Evolutionary conservation across 1,140 invertebrate species (phyloP).

Genomic region (Schlechtendalia chinensis): DNA sequence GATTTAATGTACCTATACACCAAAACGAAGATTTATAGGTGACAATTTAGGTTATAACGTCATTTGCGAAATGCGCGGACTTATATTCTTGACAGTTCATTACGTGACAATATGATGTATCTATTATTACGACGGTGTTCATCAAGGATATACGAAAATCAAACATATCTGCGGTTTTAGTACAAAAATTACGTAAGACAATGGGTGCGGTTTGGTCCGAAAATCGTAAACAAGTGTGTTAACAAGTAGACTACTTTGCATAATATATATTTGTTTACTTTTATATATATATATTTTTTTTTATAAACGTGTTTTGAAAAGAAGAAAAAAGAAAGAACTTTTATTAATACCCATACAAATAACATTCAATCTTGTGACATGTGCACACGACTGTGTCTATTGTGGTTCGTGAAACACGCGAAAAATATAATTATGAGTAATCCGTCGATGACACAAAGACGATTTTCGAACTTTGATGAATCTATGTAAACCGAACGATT

Average conservation of each 20-base stretch:
- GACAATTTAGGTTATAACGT: background rate
- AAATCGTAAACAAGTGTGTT: background rate
- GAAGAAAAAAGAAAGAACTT: background rate
- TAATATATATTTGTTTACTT: background rate
- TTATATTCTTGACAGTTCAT: background rate
- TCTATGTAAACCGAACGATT: no score
- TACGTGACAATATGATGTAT: background rate
- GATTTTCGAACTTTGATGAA: no score
- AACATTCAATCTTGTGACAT: background rate
- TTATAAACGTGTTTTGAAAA: background rate
- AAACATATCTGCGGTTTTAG: conserved; percentile 9
- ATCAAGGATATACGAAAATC: conserved; percentile 28
- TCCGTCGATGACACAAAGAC: no score
- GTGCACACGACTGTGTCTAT: no score
- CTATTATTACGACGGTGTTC: background rate
- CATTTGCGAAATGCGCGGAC: background rate
- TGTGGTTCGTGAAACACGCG: no score
- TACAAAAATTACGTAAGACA: background rate
- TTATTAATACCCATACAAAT: background rate
- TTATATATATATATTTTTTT: background rate
- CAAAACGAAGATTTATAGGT: no score
- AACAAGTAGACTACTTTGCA: background rate
- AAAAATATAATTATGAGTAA: no score
- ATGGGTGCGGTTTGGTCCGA: background rate
- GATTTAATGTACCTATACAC: no score